Percentiles rank a stretch among this genome's conserved stretches.
Conservation (phyloP, 2,797 vertebrate genomes). For the Enteromius argenteus region DNA sequence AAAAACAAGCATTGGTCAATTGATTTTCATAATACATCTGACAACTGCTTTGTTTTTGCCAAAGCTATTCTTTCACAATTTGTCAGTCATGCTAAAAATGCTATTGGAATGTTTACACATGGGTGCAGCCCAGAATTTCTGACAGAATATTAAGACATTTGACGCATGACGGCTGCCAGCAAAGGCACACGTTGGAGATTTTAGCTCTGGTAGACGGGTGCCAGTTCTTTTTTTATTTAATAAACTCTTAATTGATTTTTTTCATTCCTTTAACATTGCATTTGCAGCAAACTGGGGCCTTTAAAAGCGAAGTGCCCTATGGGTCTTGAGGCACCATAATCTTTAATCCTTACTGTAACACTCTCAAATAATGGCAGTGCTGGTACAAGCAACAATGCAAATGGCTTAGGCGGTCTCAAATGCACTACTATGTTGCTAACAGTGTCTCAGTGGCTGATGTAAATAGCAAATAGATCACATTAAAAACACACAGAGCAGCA, state of each 20-base stretch:
- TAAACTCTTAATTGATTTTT: neutral
- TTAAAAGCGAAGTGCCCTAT: neutral
- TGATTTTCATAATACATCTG: neutral
- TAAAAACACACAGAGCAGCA: conserved; percentile 21
- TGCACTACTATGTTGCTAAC: conserved; percentile 1
- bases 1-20: conserved; percentile 2
- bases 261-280: neutral
- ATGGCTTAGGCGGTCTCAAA: conserved; percentile 22
- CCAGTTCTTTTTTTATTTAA: neutral
- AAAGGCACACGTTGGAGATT: neutral
- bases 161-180: neutral
- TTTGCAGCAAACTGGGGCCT: neutral
- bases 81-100: neutral
- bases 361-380: conserved; percentile 6
- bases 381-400: conserved; percentile 7
- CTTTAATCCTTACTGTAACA: neutral
- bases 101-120: neutral
- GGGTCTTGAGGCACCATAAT: neutral
- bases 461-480: conserved; percentile 30
- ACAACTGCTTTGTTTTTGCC: neutral
- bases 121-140: neutral
- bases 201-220: neutral
- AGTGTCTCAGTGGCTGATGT: conserved; percentile 8
- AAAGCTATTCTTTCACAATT: neutral
- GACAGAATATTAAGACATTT: neutral